These are phyloP conservation scores for Drosophila prosaltans DNA, from an alignment of 1,140 invertebrate species.

Conservation along the genomic window DNA sequence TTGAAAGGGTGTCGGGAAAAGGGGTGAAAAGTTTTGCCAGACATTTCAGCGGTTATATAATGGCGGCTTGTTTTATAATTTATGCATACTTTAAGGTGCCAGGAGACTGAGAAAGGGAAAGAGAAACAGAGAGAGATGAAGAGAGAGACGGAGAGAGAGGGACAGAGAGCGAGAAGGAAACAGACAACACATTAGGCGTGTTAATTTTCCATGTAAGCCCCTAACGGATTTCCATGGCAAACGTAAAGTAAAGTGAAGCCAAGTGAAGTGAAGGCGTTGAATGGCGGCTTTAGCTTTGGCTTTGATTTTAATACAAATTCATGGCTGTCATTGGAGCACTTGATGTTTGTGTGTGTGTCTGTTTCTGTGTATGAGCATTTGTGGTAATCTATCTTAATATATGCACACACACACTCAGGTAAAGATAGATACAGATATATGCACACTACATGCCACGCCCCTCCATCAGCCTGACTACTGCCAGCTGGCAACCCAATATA, in stretches of 20 bases:
- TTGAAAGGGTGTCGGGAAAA: background rate
- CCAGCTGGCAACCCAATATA: too few species aligned
- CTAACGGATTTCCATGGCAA: conserved; percentile 29
- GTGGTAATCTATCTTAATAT: conserved; percentile 76
- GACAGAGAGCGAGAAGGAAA: conserved; percentile 5
- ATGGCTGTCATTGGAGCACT: conserved; percentile 65
- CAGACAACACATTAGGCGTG: conserved; percentile 63
- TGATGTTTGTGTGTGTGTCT: conserved; percentile 34
- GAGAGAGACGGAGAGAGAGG: background rate
- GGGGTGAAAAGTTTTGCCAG: conserved; percentile 45
- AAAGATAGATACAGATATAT: background rate
- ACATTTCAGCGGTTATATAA: conserved; percentile 55
- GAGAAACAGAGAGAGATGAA: background rate
- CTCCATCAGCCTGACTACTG: too few species aligned
- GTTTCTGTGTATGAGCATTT: conserved; percentile 32
- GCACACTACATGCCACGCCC: background rate
- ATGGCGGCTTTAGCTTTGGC: conserved; percentile 35
- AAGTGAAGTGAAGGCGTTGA: conserved; percentile 34
- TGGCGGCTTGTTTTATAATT: conserved; percentile 73
- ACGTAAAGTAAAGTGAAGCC: conserved; percentile 2
- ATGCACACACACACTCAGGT: conserved; percentile 40
- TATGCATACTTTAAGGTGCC: conserved; percentile 70
- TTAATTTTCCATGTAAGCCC: conserved; percentile 59
- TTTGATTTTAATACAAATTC: conserved; percentile 71
- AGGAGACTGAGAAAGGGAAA: background rate